phyloP scores from a whole-genome alignment of 2,888 invertebrate genomes.

The Macrophya alboannulata region DNA sequence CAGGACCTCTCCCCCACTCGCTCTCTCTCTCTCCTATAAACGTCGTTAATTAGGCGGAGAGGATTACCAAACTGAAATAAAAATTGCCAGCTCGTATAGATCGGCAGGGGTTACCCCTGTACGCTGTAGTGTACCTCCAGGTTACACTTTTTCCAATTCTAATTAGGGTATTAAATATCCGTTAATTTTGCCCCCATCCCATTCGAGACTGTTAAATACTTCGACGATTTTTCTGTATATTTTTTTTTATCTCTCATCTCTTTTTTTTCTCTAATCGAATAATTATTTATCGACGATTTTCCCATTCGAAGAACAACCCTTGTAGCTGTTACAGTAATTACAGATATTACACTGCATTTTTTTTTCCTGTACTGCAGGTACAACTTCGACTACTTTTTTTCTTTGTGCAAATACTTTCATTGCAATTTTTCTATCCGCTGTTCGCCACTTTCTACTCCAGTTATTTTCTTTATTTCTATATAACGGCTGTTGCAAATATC shows the following conservation, averaged over 20 bases:
- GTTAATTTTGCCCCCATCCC: not conserved
- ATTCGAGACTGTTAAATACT: not conserved
- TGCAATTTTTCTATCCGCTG: not conserved
- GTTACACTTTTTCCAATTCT: not conserved
- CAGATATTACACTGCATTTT: too few relatives aligned
- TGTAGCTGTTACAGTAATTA: too few relatives aligned
- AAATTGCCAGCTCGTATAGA: conserved; percentile 15
- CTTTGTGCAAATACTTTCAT: not conserved
- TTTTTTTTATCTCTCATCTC: not conserved
- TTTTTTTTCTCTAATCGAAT: not conserved
- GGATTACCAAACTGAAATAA: conserved; percentile 38
- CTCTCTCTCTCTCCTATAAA: not conserved
- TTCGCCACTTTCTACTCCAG: not conserved
- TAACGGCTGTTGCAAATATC: conserved; percentile 59
- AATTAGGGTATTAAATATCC: not conserved
- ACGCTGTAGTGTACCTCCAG: not conserved
- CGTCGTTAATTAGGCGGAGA: conserved; percentile 44
- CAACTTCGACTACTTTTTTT: too few relatives aligned
- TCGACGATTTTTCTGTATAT: not conserved
- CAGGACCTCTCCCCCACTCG: too few relatives aligned
- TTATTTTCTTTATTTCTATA: not conserved
- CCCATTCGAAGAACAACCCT: too few relatives aligned
- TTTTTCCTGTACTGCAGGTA: too few relatives aligned
- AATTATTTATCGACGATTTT: not conserved
- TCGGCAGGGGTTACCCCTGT: not conserved